Evolutionary conservation across 2,113 vertebrate species (phyloP), one percentile per base, ranked within the genome.

Genomic region (Cololabis saira): DNA sequence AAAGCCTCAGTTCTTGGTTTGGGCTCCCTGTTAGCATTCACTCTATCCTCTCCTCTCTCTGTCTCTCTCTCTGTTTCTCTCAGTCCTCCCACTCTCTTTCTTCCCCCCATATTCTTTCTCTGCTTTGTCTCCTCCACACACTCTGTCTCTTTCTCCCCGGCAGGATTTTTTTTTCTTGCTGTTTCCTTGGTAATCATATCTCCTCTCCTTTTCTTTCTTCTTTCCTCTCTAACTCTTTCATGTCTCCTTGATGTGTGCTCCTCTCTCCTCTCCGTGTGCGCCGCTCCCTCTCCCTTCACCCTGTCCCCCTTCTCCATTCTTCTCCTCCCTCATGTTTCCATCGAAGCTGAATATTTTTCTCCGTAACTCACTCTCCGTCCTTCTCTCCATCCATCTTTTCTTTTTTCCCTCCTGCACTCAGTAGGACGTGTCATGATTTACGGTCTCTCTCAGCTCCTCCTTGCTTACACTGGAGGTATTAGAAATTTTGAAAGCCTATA

Each of bases 11-110:
- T 87, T 85, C 83, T 87, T 81, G 83, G 88, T 89, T 91, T 90
- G 89, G 89, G 90, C 79, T 87, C 84, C 89, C 88, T 89, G 92
- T 93, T 93, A 93, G 90, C 91, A 92, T 93, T 91, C 92, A 88
- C 86, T 83, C 86, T 89, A 87, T 87, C 82, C 81, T 78, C 84
- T 81, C 69, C 71, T 83, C 79, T 74, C 78, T 82, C 79, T 59
- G 45, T 84, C 74, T 68, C 76, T 80, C 74, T 70, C 76, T 60
- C 57, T 73, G 43, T 84, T 53, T 79, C 74, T 85, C 72, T 87
- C 77, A 72, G 72, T 85, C 76, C 83, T 83, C 74, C 80, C 76
- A 74, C 79, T 83, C 79, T 59, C 80, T 86, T 80, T 85, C 71
- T 86, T 77, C 55, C 74, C 71, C 68, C 68, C 54, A 78, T 83